These are phyloP conservation scores for Tyto alba DNA, from an alignment of 2,113 vertebrate genomes.

Conservation along the genomic window DNA sequence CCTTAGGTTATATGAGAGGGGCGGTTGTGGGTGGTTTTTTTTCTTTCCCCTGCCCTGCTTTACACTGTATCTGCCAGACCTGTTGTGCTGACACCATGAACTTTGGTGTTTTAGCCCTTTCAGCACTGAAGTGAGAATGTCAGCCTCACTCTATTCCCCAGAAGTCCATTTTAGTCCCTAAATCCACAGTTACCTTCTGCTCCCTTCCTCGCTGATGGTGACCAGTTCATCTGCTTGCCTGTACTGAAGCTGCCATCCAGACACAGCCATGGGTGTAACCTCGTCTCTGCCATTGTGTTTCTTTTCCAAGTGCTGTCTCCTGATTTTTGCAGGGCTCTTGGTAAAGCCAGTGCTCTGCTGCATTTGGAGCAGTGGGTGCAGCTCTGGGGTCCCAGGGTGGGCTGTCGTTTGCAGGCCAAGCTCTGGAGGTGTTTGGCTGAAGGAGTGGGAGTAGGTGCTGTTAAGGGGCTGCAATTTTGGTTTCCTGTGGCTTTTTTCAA, in stretches of 20 bases:
- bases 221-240: neutral
- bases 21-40: too few relatives aligned
- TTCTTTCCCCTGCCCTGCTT: neutral
- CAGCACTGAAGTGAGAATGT: neutral
- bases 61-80: neutral
- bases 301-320: neutral
- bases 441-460: neutral
- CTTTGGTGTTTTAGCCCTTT: neutral
- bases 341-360: neutral
- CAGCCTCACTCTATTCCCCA: neutral
- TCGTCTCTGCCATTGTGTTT: fast-evolving
- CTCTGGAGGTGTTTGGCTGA: neutral
- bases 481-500: neutral
- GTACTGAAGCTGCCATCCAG: neutral
- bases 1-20: neutral
- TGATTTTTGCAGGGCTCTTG: neutral
- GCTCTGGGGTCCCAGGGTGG: neutral
- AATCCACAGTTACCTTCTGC: neutral
- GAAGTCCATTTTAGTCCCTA: neutral
- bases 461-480: neutral
- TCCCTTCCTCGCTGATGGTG: neutral
- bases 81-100: neutral
- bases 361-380: neutral
- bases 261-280: neutral
- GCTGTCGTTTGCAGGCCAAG: neutral